Conservation (phyloP, 1,140 invertebrate genomes). For the Dinothrombium tinctorium region DNA sequence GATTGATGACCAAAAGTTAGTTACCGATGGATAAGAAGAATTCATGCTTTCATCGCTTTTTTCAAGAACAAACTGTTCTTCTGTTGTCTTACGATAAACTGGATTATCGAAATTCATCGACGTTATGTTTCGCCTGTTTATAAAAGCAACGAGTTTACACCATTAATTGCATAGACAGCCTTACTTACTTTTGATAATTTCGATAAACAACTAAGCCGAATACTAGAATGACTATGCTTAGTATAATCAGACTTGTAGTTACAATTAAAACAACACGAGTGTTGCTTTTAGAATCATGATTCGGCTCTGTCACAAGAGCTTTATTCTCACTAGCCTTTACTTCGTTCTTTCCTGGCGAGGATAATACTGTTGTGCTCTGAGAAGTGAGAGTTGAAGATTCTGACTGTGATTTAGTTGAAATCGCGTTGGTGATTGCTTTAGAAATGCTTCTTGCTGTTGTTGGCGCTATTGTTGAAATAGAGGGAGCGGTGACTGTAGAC, state of each 20-base stretch:
- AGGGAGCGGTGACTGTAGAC: too few species aligned
- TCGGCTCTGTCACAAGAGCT: neutral
- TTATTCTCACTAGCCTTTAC: neutral
- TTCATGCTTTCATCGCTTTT: conserved; percentile 18
- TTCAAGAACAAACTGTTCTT: conserved; percentile 26
- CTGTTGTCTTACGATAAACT: conserved; percentile 82
- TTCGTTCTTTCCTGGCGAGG: too few species aligned
- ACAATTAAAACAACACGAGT: neutral
- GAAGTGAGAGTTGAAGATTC: too few species aligned
- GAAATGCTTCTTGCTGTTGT: too few species aligned
- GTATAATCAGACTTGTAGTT: neutral
- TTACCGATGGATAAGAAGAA: conserved; percentile 18
- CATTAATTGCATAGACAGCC: neutral
- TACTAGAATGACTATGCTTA: neutral
- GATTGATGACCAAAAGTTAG: conserved; percentile 8
- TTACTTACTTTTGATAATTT: conserved; percentile 3
- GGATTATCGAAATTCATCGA: conserved; percentile 98
- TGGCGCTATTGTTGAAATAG: too few species aligned
- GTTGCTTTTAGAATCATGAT: neutral
- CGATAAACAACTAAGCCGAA: neutral
- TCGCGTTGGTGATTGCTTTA: too few species aligned
- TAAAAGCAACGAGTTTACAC: neutral
- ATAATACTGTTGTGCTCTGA: too few species aligned
- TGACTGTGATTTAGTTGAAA: too few species aligned
- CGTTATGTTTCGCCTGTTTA: conserved; percentile 44